These are phyloP conservation scores for Lordiphosa andalusiaca DNA, from an alignment of 2,888 invertebrate species.

Conservation along the genomic window DNA sequence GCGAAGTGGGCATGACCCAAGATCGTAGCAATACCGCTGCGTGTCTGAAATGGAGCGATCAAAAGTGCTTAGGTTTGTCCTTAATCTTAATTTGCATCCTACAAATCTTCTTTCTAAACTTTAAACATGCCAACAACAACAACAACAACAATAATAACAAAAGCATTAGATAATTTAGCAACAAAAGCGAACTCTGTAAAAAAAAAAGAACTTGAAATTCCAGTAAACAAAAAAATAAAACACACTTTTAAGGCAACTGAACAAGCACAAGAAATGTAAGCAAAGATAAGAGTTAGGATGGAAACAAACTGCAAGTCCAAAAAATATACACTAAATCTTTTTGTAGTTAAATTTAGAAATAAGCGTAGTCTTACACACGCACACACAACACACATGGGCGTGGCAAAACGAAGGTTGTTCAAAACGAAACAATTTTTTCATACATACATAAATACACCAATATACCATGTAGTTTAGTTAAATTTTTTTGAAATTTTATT, in stretches of 20 bases:
- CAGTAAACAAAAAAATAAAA: conserved; percentile 15
- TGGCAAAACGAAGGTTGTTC: conserved; percentile 53
- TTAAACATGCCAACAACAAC: conserved; percentile 64
- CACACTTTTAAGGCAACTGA: conserved; percentile 37
- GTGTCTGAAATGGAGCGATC: conserved; percentile 78
- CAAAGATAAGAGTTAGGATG: conserved; percentile 26
- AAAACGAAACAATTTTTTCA: conserved; percentile 2
- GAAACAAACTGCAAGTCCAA: conserved; percentile 58
- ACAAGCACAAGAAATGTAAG: conserved; percentile 20
- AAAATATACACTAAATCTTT: conserved; percentile 55
- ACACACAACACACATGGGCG: conserved; percentile 29
- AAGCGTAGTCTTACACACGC: conserved; percentile 51
- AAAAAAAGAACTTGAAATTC: conserved; percentile 31
- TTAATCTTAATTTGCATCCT: conserved; percentile 70
- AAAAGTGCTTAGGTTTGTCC: conserved; percentile 81
- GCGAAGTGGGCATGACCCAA: conserved; percentile 77
- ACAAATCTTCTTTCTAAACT: conserved; percentile 65
- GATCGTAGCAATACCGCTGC: conserved; percentile 78
- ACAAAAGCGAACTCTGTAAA: conserved; percentile 42
- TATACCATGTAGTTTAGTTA: conserved; percentile 15
- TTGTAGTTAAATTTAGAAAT: conserved; percentile 65
- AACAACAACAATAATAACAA: conserved; percentile 65
- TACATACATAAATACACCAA: conserved; percentile 16
- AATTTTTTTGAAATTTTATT: conserved; percentile 28
- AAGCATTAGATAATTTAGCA: conserved; percentile 74